Percentiles rank a stretch among this genome's conserved stretches.
Conservation (phyloP, 2,113 vertebrate species). For the Oryzias woworae region DNA sequence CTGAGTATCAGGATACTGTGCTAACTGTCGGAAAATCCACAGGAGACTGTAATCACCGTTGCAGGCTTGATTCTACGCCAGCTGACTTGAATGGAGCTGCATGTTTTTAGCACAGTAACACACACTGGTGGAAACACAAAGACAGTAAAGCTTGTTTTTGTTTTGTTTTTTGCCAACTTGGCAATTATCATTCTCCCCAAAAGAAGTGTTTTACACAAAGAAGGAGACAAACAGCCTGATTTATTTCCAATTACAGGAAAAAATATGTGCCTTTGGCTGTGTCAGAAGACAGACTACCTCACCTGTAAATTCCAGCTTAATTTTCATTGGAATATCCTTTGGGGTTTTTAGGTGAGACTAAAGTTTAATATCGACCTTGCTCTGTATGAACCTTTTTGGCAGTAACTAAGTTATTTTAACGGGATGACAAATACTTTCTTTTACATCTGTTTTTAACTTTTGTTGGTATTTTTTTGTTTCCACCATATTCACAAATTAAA, state of each 20-base stretch:
- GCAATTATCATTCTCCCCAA: no score
- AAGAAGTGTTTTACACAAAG: no score
- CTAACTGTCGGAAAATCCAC: conserved; percentile 34
- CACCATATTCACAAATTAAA: background rate
- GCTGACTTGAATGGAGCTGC: conserved; percentile 16
- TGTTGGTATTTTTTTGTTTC: background rate
- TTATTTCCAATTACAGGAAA: no score
- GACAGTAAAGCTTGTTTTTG: background rate
- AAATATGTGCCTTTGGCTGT: background rate
- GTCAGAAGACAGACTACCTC: background rate
- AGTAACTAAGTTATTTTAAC: background rate
- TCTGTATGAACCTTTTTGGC: background rate
- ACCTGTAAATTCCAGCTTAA: background rate
- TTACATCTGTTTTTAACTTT: background rate
- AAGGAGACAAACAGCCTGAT: no score
- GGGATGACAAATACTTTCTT: background rate
- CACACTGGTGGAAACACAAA: conserved; percentile 5
- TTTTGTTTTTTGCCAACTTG: background rate
- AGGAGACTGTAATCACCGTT: conserved; percentile 27
- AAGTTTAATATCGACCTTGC: background rate
- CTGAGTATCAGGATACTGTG: conserved; percentile 16
- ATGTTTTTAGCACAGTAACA: conserved; percentile 27
- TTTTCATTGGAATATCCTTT: background rate
- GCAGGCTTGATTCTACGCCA: conserved; percentile 22
- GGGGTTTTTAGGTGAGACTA: conserved; percentile 5